Evolutionary conservation across 2,888 invertebrate species (phyloP), one percentile per base, ranked within the genome.

Genomic region (Autographa gamma): DNA sequence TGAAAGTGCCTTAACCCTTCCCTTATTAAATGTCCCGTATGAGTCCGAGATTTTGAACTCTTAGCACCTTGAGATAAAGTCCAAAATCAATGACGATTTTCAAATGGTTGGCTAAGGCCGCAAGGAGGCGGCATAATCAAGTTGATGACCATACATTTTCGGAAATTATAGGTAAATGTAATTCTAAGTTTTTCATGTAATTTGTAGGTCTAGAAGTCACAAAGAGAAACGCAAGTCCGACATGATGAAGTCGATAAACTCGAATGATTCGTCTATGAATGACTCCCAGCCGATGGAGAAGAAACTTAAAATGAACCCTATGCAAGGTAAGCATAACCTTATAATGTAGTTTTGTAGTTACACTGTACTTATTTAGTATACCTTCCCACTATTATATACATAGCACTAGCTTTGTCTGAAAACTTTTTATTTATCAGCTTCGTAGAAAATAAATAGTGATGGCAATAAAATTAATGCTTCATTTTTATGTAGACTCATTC

Each of bases 141-240:
- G 59, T 34, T 8, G 0, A 34, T 34, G 34, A 34, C 34, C 34
- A 34, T 34, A 34, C 8, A 38, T 38, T 38, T 11, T 38, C 11
- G 38, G 11, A 38, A 11, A 34, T 34, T 34, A 0, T 38, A 11
- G 11, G 38, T 38, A 38, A 38, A 38, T 38, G 11, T 11, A 11
- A 38, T 38, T 19, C 19, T 68, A 63, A 72, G 34, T 8, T n/a
- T 58, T 31, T 1, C 38, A 34, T 64, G 13, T 34, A 43, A 52
- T 67, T 89, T 90, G 58, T 90, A 97, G 97, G 91, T 93, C 97
- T 41, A 96, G 97, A 88, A 95, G 96, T 88, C 97, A 97, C 91
- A 95, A 91, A 84, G 95, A 95, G 52, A 98, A 98, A 89, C 89
- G 91, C 67, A 91, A 91, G 73, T 90, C 91, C 0, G 92, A 92